phyloP scores from a whole-genome alignment of 2,797 vertebrate species.

The Fistularia commersonii region DNA sequence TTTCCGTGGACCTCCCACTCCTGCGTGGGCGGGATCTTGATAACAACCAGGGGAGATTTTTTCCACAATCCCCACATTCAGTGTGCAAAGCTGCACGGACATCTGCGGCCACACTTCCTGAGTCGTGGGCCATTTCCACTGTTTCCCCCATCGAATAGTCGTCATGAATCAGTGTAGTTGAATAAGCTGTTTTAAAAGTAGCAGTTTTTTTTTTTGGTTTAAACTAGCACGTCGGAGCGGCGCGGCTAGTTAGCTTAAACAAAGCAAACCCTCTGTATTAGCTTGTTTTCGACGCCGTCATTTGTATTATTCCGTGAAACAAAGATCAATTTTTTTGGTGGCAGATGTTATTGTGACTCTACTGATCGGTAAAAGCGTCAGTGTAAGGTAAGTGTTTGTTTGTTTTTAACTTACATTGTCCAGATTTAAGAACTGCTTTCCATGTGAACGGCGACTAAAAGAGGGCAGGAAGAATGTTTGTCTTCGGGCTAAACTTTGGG shows the following conservation, averaged over 20 bases:
- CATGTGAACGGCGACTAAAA: slow-evolving; percentile 5
- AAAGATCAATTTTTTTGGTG: not conserved
- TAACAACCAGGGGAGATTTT: slow-evolving; percentile 16
- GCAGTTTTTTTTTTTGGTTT: no score
- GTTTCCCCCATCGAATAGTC: no score
- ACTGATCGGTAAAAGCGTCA: not conserved
- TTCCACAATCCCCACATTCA: slow-evolving; percentile 2
- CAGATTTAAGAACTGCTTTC: not conserved
- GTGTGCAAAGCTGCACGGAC: no score
- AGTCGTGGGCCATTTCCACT: no score
- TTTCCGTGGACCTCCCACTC: slow-evolving; percentile 13
- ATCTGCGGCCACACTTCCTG: no score
- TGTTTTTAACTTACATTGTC: not conserved
- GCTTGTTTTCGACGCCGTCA: not conserved
- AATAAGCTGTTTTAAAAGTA: not conserved
- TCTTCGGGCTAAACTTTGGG: slow-evolving; percentile 48
- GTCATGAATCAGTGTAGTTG: no score
- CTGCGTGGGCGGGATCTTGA: slow-evolving; percentile 49
- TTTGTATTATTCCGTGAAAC: not conserved
- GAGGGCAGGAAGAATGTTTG: slow-evolving; percentile 28
- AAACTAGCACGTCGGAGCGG: not conserved
- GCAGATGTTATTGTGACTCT: slow-evolving; percentile 40
- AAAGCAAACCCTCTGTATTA: slow-evolving; percentile 40
- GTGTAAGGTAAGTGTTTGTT: slow-evolving; percentile 37
- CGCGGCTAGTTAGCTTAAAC: slow-evolving; percentile 22